Conservation (phyloP, 2,797 vertebrate genomes). For the Oceanodroma leucorhoa region DNA sequence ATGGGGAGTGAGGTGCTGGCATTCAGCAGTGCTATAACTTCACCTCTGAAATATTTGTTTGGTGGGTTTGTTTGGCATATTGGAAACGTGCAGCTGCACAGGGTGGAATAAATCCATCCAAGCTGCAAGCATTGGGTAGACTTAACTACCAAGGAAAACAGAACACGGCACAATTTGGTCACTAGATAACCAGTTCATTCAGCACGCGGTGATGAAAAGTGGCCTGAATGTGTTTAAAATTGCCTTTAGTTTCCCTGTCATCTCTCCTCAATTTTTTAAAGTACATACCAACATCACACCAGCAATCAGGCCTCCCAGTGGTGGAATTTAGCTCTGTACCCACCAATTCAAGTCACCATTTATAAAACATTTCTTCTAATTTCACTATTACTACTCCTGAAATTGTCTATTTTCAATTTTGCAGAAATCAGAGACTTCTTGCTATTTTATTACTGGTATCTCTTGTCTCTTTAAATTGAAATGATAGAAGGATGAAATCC, state of each 20-base stretch:
- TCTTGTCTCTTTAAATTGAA: neutral
- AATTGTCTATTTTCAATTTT: neutral
- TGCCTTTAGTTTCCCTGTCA: neutral
- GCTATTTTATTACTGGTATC: neutral
- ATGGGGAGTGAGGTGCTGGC: neutral
- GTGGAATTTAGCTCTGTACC: neutral
- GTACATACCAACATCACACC: neutral
- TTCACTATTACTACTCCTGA: neutral
- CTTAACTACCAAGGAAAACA: neutral
- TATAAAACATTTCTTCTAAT: neutral
- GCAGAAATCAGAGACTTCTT: neutral
- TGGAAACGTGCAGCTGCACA: accelerated
- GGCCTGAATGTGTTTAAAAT: neutral
- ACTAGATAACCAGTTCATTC: neutral
- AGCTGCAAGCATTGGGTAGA: neutral
- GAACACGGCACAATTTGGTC: neutral
- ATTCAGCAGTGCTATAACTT: neutral
- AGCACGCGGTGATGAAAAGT: accelerated
- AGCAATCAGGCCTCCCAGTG: neutral
- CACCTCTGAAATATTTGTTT: neutral
- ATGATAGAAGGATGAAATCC: neutral
- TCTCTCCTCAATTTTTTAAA: neutral
- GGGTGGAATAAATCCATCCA: neutral
- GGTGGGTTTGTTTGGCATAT: neutral
- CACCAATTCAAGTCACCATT: neutral